Evolutionary conservation across 2,888 invertebrate genomes (phyloP).

Genomic region (Ernsta delagoae): DNA sequence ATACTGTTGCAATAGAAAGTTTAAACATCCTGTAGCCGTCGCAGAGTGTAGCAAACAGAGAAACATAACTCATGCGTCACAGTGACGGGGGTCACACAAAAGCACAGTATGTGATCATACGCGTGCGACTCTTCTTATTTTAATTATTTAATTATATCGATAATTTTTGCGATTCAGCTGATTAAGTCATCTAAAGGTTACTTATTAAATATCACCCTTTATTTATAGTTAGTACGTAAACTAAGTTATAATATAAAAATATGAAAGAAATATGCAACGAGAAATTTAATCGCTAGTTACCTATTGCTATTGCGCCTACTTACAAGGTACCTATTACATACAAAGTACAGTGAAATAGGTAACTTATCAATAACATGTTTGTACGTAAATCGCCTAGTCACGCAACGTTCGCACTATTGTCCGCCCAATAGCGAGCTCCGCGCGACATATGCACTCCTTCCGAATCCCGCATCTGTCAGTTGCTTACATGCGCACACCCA

Average conservation of each 20-base stretch:
- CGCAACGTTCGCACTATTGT: conserved; percentile 64
- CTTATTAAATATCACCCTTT: too few species aligned
- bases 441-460: conserved; percentile 76
- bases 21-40: conserved; percentile 52
- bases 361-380: not conserved
- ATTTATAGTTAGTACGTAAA: too few species aligned
- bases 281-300: too few species aligned
- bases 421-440: conserved; percentile 64
- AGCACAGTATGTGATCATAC: conserved; percentile 68
- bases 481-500: conserved; percentile 69
- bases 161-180: conserved; percentile 30
- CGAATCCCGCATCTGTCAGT: conserved; percentile 65
- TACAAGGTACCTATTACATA: not conserved
- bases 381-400: conserved; percentile 52
- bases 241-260: too few species aligned
- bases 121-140: conserved; percentile 56
- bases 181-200: conserved; percentile 26
- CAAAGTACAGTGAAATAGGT: too few species aligned
- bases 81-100: conserved; percentile 80
- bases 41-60: conserved; percentile 41
- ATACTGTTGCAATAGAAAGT: not conserved
- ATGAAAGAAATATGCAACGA: too few species aligned
- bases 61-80: conserved; percentile 79
- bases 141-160: conserved; percentile 2
- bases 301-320: too few species aligned